Evolutionary conservation across 1,140 invertebrate genomes (phyloP).

Genomic region (Parapsyche elsis): DNA sequence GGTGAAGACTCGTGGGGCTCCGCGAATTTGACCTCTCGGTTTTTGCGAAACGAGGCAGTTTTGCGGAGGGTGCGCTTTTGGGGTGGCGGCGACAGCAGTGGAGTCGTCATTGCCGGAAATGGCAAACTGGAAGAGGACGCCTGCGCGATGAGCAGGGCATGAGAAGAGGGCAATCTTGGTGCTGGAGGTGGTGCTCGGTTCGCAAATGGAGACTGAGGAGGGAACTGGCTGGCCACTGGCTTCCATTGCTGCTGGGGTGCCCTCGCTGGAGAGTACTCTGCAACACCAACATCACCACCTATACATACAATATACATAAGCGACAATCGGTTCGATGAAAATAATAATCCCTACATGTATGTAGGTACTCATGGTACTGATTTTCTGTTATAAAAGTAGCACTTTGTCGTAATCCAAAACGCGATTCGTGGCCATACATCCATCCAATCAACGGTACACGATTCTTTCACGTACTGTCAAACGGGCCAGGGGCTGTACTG

Average conservation of each 20-base stretch:
- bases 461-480: too few relatives aligned
- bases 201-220: conserved; percentile 70
- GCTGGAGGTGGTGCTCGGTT: conserved; percentile 54
- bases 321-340: too few relatives aligned
- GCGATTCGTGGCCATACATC: too few relatives aligned
- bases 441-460: too few relatives aligned
- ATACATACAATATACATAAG: too few relatives aligned
- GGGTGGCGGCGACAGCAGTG: conserved; percentile 59
- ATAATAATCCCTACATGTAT: too few relatives aligned
- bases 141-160: conserved; percentile 61
- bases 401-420: too few relatives aligned
- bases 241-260: conserved; percentile 68
- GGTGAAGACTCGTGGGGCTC: conserved; percentile 58
- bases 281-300: neutral
- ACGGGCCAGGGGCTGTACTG: too few relatives aligned
- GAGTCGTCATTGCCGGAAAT: conserved; percentile 55
- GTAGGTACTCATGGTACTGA: too few relatives aligned
- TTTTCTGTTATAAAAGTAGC: too few relatives aligned
- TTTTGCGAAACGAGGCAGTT: conserved; percentile 61
- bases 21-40: conserved; percentile 69
- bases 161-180: conserved; percentile 48
- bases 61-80: conserved; percentile 59
- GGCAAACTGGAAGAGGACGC: conserved; percentile 63
- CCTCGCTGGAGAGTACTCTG: conserved; percentile 58
- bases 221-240: conserved; percentile 73